A percentile compares a stretch with the other conserved stretches of the same genome.
These are phyloP conservation scores for Drosophila tani DNA, from an alignment of 1,140 invertebrate genomes.

Conservation along the genomic window DNA sequence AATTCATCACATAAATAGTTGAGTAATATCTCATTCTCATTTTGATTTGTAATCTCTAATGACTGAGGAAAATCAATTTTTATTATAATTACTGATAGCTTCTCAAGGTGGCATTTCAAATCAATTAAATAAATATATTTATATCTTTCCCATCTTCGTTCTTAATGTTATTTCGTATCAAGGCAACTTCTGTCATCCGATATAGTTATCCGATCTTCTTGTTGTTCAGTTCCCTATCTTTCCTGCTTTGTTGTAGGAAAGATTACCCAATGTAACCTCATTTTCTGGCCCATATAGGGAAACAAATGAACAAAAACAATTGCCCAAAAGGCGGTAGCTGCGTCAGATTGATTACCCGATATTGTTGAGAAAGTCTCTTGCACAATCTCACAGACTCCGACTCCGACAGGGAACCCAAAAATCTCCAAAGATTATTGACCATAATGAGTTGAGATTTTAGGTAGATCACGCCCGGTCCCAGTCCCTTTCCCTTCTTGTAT, in stretches of 20 bases:
- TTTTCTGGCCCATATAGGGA: constrained; percentile 57
- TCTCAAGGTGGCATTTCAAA: background rate
- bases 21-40: background rate
- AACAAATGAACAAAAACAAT: constrained; percentile 53
- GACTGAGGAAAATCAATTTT: background rate
- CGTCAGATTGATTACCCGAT: constrained; percentile 63
- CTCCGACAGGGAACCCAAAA: constrained; percentile 8
- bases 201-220: constrained; percentile 32
- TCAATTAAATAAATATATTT: background rate
- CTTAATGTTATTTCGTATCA: background rate
- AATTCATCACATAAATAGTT: background rate
- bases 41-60: background rate
- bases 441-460: constrained; percentile 71
- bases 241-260: constrained; percentile 11
- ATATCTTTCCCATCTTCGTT: background rate
- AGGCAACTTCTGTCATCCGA: constrained; percentile 14
- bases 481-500: constrained; percentile 13
- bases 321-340: constrained; percentile 53
- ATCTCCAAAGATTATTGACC: constrained; percentile 51
- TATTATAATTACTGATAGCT: background rate
- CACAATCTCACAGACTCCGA: constrained; percentile 13
- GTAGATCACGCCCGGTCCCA: constrained; percentile 68
- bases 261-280: constrained; percentile 35
- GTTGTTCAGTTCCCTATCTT: constrained; percentile 19
- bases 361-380: constrained; percentile 56